Evolutionary conservation across 2,113 vertebrate species (phyloP), one percentile per base, ranked within the genome.

Genomic region (Physeter macrocephalus): DNA sequence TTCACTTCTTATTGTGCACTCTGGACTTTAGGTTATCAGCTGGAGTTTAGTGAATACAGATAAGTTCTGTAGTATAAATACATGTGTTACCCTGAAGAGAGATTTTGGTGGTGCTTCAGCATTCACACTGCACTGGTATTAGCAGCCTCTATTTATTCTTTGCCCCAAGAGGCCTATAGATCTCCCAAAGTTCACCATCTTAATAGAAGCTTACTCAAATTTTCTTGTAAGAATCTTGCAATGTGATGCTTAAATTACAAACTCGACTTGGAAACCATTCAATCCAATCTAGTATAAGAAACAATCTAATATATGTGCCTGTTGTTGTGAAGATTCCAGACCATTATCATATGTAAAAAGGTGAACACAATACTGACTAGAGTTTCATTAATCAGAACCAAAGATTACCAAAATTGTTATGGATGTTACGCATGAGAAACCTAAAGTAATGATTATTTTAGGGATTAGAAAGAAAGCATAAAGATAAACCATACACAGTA

Each of bases 21-120:
- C 18, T 10, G 34, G 39, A 59, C 61, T 90, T 92, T 84, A 69
- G 86, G 21, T 90, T 96, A 66, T 52, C 69, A 91, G 39, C 71
- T 95, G 17, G 36, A 94, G 94, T 77, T 87, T 71, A 93, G 84
- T 66, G 8, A 95, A 82, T 27, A 90, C 54, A 84, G 93, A 69
- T 88, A 92, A 96, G 25, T 6, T 12, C 2, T 21, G 78, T 1
- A 94, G 83, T 62, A 91, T 81, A 96, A 96, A 88, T 80, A 89
- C 62, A 72, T 31, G 7, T 34, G 80, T 85, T 59, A 93, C 49
- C 80, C 39, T 57, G 67, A 86, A 39, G 18, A 67, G 64, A 82
- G 43, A 80, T n/a, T 43, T 46, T 82, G 36, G 10, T 82, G 31
- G 43, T 39, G 6, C 4, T 20, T 62, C 83, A 52, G 31, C 46